These are phyloP conservation scores for Diachasmimorpha longicaudata DNA, from an alignment of 1,140 invertebrate species.

Conservation along the genomic window DNA sequence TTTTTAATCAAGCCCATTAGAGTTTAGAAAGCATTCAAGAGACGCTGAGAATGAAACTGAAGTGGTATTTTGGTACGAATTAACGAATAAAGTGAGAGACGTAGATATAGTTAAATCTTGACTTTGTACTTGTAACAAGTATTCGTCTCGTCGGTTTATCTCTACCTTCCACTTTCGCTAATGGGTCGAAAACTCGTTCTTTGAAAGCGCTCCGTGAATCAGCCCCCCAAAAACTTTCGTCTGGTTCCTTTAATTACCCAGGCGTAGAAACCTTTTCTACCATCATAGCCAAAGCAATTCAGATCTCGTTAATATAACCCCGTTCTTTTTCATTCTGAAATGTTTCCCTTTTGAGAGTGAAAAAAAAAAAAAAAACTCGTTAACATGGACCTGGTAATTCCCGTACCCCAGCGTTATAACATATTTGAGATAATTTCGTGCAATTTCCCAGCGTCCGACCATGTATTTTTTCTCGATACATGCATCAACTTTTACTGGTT, in stretches of 20 bases:
- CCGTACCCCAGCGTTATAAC: neutral
- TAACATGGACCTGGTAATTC: neutral
- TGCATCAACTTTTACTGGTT: neutral
- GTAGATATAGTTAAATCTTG: neutral
- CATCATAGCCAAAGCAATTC: constrained; percentile 2
- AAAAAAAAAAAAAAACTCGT: neutral
- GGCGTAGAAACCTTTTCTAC: neutral
- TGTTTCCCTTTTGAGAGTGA: neutral
- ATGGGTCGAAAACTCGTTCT: constrained; percentile 33
- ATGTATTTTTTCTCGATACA: neutral
- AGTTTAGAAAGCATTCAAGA: neutral
- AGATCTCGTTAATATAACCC: neutral
- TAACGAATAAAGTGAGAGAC: neutral
- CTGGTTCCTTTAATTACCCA: constrained; percentile 7
- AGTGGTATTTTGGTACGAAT: constrained; percentile 11
- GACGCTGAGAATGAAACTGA: neutral
- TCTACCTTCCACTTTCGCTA: constrained; percentile 34
- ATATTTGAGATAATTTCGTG: neutral
- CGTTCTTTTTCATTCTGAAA: neutral
- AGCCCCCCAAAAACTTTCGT: neutral
- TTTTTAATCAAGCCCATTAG: constrained; percentile 4
- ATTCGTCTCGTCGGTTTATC: constrained; percentile 13
- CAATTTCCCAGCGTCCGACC: neutral
- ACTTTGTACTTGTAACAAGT: constrained; percentile 1
- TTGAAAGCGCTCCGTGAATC: neutral